Conservation (phyloP, 2,888 invertebrate species). For the Desoria tigrina region DNA sequence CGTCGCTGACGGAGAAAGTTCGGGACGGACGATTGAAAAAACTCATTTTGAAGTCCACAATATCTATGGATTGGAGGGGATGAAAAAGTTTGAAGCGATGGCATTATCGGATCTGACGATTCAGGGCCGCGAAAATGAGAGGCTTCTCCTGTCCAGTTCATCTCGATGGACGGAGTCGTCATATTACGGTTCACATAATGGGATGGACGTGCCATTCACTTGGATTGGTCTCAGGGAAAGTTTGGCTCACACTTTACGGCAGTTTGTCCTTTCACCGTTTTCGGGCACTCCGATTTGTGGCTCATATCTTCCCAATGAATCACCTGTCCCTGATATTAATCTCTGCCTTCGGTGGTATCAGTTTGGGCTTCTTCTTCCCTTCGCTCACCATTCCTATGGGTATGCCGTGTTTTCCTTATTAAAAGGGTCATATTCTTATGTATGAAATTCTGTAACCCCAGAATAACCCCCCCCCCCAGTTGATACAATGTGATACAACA, state of each 20-base stretch:
- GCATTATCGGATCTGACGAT: slow-evolving; percentile 50
- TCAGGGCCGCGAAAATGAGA: slow-evolving; percentile 43
- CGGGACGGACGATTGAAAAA: neutral
- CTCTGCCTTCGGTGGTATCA: slow-evolving; percentile 71
- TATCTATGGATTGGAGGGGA: slow-evolving; percentile 61
- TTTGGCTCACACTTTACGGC: slow-evolving; percentile 60
- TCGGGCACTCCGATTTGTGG: slow-evolving; percentile 50
- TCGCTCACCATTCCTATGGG: slow-evolving; percentile 58
- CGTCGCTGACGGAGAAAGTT: neutral
- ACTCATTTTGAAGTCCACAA: slow-evolving; percentile 61
- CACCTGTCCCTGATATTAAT: slow-evolving; percentile 56
- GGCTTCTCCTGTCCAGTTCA: slow-evolving; percentile 55
- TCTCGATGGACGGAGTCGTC: slow-evolving; percentile 57
- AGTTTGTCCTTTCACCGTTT: slow-evolving; percentile 42
- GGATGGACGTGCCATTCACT: slow-evolving; percentile 61
- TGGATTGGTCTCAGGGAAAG: slow-evolving; percentile 65
- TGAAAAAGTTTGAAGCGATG: slow-evolving; percentile 55
- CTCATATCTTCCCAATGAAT: slow-evolving; percentile 26
- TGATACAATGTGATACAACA: too few relatives aligned
- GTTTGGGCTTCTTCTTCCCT: slow-evolving; percentile 67
- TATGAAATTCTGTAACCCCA: too few relatives aligned
- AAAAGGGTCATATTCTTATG: too few relatives aligned
- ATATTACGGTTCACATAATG: slow-evolving; percentile 55
- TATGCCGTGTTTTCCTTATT: slow-evolving; percentile 56
- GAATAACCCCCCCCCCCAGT: too few relatives aligned